These are phyloP conservation scores for Tigriopus californicus DNA, from an alignment of 2,888 invertebrate genomes.

Conservation along the genomic window DNA sequence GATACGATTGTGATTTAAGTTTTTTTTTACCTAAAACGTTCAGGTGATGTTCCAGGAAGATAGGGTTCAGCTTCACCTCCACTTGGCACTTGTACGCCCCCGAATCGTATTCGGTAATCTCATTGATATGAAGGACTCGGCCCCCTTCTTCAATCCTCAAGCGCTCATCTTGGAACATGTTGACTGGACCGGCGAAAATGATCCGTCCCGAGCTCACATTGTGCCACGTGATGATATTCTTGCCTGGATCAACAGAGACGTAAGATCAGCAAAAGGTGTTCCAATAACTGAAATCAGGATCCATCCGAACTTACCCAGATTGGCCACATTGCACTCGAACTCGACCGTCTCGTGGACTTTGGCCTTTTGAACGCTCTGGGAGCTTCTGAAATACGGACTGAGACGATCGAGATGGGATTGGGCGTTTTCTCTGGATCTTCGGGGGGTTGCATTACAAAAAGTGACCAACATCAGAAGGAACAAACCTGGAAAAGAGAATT, in stretches of 20 bases:
- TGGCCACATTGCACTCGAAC: constrained; percentile 3
- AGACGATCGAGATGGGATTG: too few relatives aligned
- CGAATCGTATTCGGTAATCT: not conserved
- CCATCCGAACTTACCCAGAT: not conserved
- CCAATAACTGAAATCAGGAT: too few relatives aligned
- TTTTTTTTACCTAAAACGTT: not conserved
- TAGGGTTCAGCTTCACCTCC: too few relatives aligned
- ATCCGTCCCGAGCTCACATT: not conserved
- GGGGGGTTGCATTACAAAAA: too few relatives aligned
- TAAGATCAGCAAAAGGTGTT: too few relatives aligned
- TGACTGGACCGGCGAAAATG: not conserved
- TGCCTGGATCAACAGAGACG: not conserved
- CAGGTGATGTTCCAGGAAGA: not conserved
- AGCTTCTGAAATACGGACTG: too few relatives aligned
- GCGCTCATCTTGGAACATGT: constrained; percentile 6
- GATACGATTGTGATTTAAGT: too few relatives aligned
- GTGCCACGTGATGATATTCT: constrained; percentile 7
- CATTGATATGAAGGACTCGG: not conserved
- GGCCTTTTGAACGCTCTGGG: not conserved
- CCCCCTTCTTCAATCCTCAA: not conserved
- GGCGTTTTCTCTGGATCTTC: too few relatives aligned
- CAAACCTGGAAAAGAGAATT: too few relatives aligned
- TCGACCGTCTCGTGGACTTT: constrained; percentile 1
- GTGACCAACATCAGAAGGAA: too few relatives aligned
- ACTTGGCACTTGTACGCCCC: constrained; percentile 1